A percentile compares a stretch with the other conserved stretches of the same genome.
phyloP scores from a whole-genome alignment of 2,797 vertebrate genomes.

The Anniella stebbinsi region DNA sequence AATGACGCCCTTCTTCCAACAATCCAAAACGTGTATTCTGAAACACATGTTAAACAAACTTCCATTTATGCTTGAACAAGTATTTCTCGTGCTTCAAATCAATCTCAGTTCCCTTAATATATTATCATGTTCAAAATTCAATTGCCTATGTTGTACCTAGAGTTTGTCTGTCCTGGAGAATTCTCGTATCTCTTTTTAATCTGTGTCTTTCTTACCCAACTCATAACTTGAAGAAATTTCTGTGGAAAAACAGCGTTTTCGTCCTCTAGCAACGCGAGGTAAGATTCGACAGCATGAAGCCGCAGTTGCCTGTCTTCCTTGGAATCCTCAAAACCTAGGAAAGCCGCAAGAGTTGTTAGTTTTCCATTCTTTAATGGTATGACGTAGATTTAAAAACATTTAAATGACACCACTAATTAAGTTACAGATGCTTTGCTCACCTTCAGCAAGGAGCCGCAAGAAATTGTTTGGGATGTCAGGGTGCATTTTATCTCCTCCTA shows the following conservation, averaged over 20 bases:
- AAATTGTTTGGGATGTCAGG: slow-evolving; percentile 93
- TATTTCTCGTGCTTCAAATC: too few species aligned
- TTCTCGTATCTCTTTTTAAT: neutral
- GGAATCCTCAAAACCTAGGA: slow-evolving; percentile 88
- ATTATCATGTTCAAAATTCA: neutral
- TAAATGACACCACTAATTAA: neutral
- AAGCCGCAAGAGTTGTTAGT: slow-evolving; percentile 47
- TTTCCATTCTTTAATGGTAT: slow-evolving; percentile 40
- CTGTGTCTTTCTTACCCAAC: slow-evolving; percentile 88
- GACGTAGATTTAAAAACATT: neutral
- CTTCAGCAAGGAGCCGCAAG: slow-evolving; percentile 91
- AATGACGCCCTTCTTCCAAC: neutral
- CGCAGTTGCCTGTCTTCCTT: slow-evolving; percentile 89
- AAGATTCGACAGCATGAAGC: slow-evolving; percentile 91
- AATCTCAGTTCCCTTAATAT: neutral
- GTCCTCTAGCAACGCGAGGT: slow-evolving; percentile 85
- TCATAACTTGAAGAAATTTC: slow-evolving; percentile 96
- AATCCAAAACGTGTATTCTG: neutral
- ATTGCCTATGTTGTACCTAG: neutral
- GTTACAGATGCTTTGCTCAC: slow-evolving; percentile 72
- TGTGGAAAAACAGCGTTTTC: slow-evolving; percentile 85
- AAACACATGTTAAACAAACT: neutral
- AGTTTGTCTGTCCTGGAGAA: slow-evolving; percentile 9
- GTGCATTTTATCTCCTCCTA: slow-evolving; percentile 92
- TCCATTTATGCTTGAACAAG: neutral